Percentiles rank a stretch among this genome's conserved stretches.
Evolutionary conservation across 2,888 invertebrate genomes (phyloP).

Genomic region (Pandemis corylana): DNA sequence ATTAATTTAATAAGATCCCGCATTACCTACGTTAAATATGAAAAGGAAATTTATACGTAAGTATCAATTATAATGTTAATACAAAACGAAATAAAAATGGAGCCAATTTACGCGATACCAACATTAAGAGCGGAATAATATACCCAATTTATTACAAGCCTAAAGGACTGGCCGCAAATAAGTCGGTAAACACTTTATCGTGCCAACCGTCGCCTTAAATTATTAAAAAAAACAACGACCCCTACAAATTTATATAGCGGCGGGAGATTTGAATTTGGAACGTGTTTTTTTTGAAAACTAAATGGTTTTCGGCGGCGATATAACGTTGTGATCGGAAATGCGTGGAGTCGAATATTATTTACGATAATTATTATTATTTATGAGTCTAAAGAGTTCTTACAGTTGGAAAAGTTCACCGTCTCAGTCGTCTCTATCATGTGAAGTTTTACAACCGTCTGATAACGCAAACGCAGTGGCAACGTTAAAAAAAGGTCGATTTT

Average conservation of each 20-base stretch:
- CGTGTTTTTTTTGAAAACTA: constrained; percentile 56
- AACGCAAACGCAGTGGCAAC: too few relatives aligned
- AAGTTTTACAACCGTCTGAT: too few relatives aligned
- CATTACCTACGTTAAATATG: background rate
- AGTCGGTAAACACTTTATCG: constrained; percentile 77
- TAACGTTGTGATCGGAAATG: constrained; percentile 49
- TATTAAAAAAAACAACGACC: constrained; percentile 66
- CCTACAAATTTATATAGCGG: constrained; percentile 60
- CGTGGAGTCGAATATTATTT: constrained; percentile 46
- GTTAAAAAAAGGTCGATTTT: too few relatives aligned
- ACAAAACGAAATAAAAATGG: constrained; percentile 16
- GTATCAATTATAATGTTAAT: constrained; percentile 2
- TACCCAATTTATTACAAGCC: constrained; percentile 34
- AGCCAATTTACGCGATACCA: constrained; percentile 31
- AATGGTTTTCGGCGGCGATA: constrained; percentile 60
- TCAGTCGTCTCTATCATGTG: too few relatives aligned
- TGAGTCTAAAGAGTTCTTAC: too few relatives aligned
- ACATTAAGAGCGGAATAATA: constrained; percentile 36
- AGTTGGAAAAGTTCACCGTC: too few relatives aligned
- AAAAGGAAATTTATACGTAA: constrained; percentile 12
- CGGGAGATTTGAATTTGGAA: constrained; percentile 66
- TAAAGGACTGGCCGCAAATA: constrained; percentile 59
- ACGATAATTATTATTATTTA: constrained; percentile 25
- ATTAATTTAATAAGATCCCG: background rate
- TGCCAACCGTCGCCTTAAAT: constrained; percentile 66